Base-by-base conservation (phyloP, 1,140 invertebrate genomes). In the Limonius californicus region DNA sequence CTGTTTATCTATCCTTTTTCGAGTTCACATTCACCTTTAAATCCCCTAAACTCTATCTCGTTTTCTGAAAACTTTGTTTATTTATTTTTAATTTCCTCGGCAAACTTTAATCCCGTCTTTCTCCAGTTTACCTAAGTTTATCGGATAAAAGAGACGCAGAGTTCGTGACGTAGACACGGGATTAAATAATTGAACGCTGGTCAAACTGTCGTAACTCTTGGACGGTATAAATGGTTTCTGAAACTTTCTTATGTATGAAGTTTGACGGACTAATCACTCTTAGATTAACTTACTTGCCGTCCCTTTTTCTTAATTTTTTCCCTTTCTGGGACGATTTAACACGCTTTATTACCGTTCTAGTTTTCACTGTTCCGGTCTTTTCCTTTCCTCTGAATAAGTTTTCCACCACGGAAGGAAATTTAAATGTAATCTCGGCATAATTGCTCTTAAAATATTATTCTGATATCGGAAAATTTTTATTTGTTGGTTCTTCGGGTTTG, bases 171-270 rank as follows among this genome's bases (percentile, higher is more conserved):
- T 58, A 35, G 55, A 20, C 57, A 21, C 32, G 21, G 56, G 55
- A 63, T 63, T 63, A 63, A 53, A 58, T 30, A 53, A 64, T 50
- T 50, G 55, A 57, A 56, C 32, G 30, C 54, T 69, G 65, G 64
- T 67, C 67, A 66, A 69, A 66, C 67, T 69, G 67, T 66, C 67
- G 65, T 66, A 67, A 69, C 62, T 69, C 58, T 54, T 63, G 57
- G 53, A 55, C 23, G 58, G 66, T 65, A 63, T 61, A 68, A 68
- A 68, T 65, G 66, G 59, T 57, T 56, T 57, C 19, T 35, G 27
- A 68, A 68, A 59, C 61, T 68, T 66, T 62, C 50, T 67, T 67
- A 62, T 63, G 64, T 64, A 66, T 63, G 61, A 68, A 66, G 61
- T 66, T 68, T 58, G 43, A 43, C 27, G 43, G 61, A 66, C 64